Base-by-base conservation (phyloP, 2,797 vertebrate genomes). In the Enteromius paludinosus region DNA sequence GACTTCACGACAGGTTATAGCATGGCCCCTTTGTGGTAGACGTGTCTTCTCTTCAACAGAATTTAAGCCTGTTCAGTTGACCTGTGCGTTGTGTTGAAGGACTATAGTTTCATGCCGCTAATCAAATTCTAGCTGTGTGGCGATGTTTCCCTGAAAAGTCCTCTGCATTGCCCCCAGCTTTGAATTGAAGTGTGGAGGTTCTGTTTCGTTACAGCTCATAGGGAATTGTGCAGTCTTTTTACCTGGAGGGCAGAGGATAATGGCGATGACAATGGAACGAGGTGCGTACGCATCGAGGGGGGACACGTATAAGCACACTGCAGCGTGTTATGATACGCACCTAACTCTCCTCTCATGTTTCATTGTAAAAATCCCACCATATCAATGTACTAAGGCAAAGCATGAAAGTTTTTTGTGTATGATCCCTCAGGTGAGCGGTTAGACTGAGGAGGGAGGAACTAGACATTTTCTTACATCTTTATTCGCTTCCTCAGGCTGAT, bases 401-500 rank as follows among this genome's bases (percentile, higher is more conserved):
- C 38, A 61, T 68, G 35, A 83, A 78, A 33, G 72, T 38, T 65
- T 64, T 30, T 47, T 17, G 72, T 54, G 52, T 86, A 87, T 30
- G 52, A 81, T 85, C 84, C 84, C 87, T 87, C 56, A 90, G 90
- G 91, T 89, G 59, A 73, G 88, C 86, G 90, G 89, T 91, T 91
- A 93, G 89, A 90, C 70, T 73, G 82, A 38, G 64, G 65, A 78
- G 49, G 23, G 59, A 65, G 59, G 81, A 82, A 80, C 73, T 56
- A 79, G 79, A 83, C 83, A 81, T 81, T 41, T 73, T 84, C 87
- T 92, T 90, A 93, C 91, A 92, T 94, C 92, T 93, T 89, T 90
- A 84, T 92, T 94, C 88, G 86, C 91, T 93, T 94, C 90, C 91
- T 93, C 90, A 87, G 90, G 91, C 91, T 94, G 92, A 94, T 94